These are phyloP conservation scores for Trachelus tabidus DNA, from an alignment of 2,888 invertebrate genomes.

Conservation along the genomic window DNA sequence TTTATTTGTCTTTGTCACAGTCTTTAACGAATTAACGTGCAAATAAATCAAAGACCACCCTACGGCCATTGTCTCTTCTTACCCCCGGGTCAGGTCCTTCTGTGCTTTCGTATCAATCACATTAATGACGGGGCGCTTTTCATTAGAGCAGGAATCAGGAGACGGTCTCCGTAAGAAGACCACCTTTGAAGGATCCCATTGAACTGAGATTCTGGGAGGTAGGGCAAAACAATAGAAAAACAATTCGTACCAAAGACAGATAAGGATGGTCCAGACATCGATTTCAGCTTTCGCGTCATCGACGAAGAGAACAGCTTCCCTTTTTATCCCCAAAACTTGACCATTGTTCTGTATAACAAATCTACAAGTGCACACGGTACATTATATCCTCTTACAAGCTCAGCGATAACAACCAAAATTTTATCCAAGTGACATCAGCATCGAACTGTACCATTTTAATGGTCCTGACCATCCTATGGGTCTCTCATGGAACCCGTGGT, in stretches of 20 bases:
- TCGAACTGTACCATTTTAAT: background rate
- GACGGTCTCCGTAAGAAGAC: background rate
- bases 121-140: conserved; percentile 20
- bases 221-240: background rate
- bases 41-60: conserved; percentile 3
- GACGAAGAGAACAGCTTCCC: background rate
- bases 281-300: background rate
- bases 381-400: background rate
- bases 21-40: conserved; percentile 3
- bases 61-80: background rate
- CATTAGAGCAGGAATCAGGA: conserved; percentile 17
- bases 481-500: background rate
- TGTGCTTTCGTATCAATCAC: conserved; percentile 20
- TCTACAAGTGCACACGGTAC: background rate
- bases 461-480: background rate
- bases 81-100: background rate
- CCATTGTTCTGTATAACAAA: background rate
- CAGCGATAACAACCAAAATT: background rate
- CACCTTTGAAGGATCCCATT: background rate
- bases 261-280: background rate
- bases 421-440: background rate
- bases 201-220: background rate
- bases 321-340: background rate
- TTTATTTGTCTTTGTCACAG: conserved; percentile 1
- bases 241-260: background rate